phyloP scores from a whole-genome alignment of 2,113 vertebrate species.

The Apus apus region DNA sequence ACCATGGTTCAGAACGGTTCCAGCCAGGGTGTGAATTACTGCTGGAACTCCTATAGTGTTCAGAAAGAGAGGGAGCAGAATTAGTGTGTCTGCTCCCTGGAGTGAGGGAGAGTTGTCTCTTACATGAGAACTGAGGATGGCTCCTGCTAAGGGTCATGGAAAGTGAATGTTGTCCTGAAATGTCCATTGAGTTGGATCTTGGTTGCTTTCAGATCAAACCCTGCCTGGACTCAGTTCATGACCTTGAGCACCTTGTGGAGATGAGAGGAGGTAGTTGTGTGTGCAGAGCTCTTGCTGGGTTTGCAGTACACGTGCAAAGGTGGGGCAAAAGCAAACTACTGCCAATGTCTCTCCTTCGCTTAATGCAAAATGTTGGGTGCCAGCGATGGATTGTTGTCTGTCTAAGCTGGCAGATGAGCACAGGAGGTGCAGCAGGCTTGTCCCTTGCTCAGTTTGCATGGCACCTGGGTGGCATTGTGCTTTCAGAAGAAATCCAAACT shows the following conservation, averaged over 20 bases:
- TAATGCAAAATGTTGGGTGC: neutral
- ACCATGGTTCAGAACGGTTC: neutral
- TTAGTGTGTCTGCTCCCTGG: neutral
- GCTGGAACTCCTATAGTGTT: neutral
- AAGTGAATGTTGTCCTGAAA: neutral
- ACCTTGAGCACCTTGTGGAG: neutral
- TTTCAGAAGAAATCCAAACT: neutral
- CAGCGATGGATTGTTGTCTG: neutral
- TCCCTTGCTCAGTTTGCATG: neutral
- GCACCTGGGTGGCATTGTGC: neutral
- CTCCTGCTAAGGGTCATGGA: neutral
- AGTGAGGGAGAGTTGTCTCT: neutral
- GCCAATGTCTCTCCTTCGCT: neutral
- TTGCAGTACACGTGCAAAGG: neutral
- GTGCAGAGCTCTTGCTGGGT: neutral
- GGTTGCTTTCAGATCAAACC: neutral
- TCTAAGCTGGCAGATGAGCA: neutral
- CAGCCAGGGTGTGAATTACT: neutral
- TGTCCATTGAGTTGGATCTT: neutral
- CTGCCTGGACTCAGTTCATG: neutral
- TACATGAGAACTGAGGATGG: neutral
- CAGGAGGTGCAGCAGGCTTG: neutral
- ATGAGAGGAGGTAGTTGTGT: neutral
- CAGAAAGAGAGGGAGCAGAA: neutral
- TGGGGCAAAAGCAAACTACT: neutral